Base-by-base conservation (phyloP, 1,140 invertebrate species). In the Papilio dardanus region DNA sequence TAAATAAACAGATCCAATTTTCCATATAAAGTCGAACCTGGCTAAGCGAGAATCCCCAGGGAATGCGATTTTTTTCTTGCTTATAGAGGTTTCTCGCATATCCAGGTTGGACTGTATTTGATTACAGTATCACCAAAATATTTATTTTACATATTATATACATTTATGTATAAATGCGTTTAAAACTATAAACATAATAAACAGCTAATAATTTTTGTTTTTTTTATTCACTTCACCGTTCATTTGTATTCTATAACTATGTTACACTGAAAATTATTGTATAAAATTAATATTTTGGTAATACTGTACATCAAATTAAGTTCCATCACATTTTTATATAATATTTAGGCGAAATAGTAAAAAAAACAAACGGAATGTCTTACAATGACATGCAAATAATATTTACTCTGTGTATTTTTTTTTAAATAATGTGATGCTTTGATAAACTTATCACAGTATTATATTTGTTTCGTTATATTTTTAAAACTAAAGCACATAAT, bases 371-470 rank as follows among this genome's bases (percentile, higher is more conserved):
- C n/a, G 46, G 46, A 50, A 50, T 50, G 46, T 50, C n/a, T n/a
- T n/a, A n/a, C n/a, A 50, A 21, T 2, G 0, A 50, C n/a, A 7
- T 54, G 10, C 19, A 54, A 54, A 24, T 46, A 46, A 46, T 54
- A 12, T 24, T 54, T 54, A 3, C 3, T 54, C 10, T 54, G n/a
- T 75, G 35, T 75, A n/a, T 71, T 30, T 71, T 74, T 77, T 31
- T 28, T 76, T 71, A 75, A 73, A 54, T 24, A 67, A 50, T 14
- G 62, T 76, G 71, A 71, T 76, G 75, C 75, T 67, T 68, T 30
- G 12, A 62, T 24, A 62, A 62, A 62, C 54, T 62, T 62, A 62
- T 62, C 54, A 62, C 54, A 62, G 54, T 62, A 62, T 28, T 28
- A 28, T 62, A 62, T 62, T 62, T 62, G 24, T 62, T 62, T 62